phyloP scores from a whole-genome alignment of 2,888 invertebrate species.

The Hedychridium roseum region DNA sequence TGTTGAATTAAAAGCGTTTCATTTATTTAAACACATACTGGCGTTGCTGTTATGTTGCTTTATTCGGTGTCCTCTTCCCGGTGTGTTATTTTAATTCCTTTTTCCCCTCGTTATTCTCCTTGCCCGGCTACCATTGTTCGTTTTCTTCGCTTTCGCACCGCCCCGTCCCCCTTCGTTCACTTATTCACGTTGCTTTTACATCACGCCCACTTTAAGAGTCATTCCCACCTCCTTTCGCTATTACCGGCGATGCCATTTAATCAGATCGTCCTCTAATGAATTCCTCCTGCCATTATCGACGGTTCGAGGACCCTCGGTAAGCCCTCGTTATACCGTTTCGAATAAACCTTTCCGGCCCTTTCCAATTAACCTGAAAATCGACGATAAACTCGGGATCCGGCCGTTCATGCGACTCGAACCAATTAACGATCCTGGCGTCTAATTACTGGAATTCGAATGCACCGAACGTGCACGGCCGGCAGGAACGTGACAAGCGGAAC shows the following conservation, averaged over 20 bases:
- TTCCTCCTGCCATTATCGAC: constrained; percentile 39
- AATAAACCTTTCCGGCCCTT: constrained; percentile 31
- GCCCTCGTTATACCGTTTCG: constrained; percentile 24
- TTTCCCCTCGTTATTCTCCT: too few species aligned
- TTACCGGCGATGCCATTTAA: constrained; percentile 28
- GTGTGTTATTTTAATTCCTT: too few species aligned
- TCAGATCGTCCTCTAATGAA: constrained; percentile 41
- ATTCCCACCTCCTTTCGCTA: too few species aligned
- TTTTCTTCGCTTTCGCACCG: too few species aligned
- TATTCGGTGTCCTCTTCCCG: too few species aligned
- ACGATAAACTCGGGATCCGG: constrained; percentile 26
- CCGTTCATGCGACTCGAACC: constrained; percentile 27
- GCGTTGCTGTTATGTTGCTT: too few species aligned
- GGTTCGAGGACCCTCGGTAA: constrained; percentile 13
- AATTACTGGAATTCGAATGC: constrained; percentile 25
- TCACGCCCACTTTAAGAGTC: too few species aligned
- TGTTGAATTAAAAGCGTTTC: too few species aligned
- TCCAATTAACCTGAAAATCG: constrained; percentile 47
- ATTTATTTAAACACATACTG: too few species aligned
- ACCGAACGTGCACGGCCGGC: background rate
- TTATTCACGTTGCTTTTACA: too few species aligned
- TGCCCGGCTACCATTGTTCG: too few species aligned
- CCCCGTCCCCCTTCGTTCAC: too few species aligned
- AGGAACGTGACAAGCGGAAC: background rate
- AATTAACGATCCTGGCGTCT: constrained; percentile 26